Evolutionary conservation across 2,797 vertebrate species (phyloP), one percentile per base, ranked within the genome.

Genomic region (Myripristis jacobus): DNA sequence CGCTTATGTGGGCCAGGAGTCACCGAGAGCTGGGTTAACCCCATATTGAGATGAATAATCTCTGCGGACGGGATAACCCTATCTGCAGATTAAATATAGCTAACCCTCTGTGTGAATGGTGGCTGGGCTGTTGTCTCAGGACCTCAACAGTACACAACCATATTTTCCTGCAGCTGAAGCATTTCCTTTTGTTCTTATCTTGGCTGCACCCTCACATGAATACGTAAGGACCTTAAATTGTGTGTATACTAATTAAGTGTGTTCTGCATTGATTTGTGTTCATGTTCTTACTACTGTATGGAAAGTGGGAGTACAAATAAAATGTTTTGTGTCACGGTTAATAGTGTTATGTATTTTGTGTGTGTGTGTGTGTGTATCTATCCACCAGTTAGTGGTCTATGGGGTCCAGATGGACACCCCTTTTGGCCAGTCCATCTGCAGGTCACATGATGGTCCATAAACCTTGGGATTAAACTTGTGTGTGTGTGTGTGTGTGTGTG

Each of bases 381-480:
- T 52, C n/a, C 54, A 21, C 15, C 46, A 47, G 66, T 65, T 88
- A 82, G 80, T 73, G 80, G 82, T 77, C 84, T 86, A 58, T 77
- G 61, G 88, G 85, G 85, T 76, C 90, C 94, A 94, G 93, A 93
- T 94, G 93, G 93, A 94, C 85, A 70, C 87, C 89, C 85, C 77
- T 83, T 89, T 87, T 86, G 83, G 76, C 56, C 81, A 38, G 80
- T 88, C 93, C 92, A 92, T 94, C 92, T 94, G 92, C 82, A 89
- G 87, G 91, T 93, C 87, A 90, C 81, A 69, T 89, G 90, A 90
- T 67, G 75, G 85, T 88, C 82, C 41, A 71, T 91, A 94, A 93
- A 91, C 90, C 89, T 85, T 11, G 15, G 86, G 90, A 93, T 93
- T 93, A 94, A 91, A 85, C 83, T 88, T 38, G 56, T 24, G n/a